Conservation (phyloP, 1,140 invertebrate genomes). For the Ridgeia piscesae region DNA sequence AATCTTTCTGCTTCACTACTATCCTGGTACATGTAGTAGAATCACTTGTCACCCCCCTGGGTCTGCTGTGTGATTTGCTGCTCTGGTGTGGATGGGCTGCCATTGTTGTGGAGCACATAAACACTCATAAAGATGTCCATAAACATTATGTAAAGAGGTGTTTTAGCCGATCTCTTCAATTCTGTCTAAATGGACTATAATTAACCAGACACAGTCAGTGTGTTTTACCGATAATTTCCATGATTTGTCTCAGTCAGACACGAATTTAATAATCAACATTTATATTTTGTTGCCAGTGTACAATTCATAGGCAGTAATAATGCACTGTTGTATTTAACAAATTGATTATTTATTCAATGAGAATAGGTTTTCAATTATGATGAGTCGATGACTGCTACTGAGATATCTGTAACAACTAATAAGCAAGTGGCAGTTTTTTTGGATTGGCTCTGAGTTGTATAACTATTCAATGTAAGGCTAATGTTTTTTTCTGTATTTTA, state of each 20-base stretch:
- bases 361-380: no score
- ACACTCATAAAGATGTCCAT: neutral
- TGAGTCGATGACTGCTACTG: no score
- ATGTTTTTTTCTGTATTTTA: no score
- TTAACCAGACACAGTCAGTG: neutral
- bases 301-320: neutral
- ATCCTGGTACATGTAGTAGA: no score
- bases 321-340: neutral
- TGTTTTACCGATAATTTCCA: neutral
- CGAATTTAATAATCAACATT: no score
- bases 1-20: neutral
- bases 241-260: neutral
- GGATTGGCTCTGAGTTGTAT: no score
- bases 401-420: no score
- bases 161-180: neutral
- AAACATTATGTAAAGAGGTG: neutral
- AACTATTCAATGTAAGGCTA: no score
- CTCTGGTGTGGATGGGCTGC: neutral
- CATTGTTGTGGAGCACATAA: neutral
- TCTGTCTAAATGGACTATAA: neutral
- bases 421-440: no score
- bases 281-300: neutral
- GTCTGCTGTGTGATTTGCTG: neutral
- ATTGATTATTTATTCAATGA: no score
- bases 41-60: neutral